Conservation (phyloP, 2,888 invertebrate genomes). For the Oscheius sp. region DNA sequence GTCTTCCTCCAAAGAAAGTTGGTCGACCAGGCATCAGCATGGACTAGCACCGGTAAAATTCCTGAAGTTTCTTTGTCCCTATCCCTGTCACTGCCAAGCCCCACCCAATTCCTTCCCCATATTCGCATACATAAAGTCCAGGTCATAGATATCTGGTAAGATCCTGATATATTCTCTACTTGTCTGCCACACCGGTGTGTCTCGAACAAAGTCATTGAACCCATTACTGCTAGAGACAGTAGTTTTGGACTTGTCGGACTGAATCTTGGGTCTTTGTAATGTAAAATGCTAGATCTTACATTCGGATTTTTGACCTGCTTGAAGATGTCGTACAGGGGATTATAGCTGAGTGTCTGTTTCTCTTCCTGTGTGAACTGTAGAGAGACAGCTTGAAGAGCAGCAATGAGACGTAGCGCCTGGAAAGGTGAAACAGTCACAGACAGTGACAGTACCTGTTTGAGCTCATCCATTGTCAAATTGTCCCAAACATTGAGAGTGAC, state of each 20-base stretch:
- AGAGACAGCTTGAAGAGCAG: slow-evolving; percentile 24
- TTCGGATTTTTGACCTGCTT: slow-evolving; percentile 6
- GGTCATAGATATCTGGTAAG: slow-evolving; percentile 16
- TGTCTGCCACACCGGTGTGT: neutral
- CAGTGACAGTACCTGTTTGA: slow-evolving; percentile 12
- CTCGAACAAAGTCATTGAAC: neutral
- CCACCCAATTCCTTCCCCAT: slow-evolving; percentile 5
- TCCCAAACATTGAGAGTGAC: slow-evolving; percentile 5
- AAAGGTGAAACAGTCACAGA: neutral
- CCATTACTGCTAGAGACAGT: neutral
- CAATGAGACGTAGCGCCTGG: slow-evolving; percentile 16
- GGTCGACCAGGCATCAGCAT: slow-evolving; percentile 53
- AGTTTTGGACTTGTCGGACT: neutral
- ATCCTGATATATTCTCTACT: slow-evolving; percentile 5
- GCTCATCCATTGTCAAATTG: slow-evolving; percentile 17
- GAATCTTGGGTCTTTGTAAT: neutral
- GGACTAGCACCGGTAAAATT: slow-evolving; percentile 41
- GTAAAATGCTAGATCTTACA: neutral
- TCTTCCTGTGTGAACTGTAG: slow-evolving; percentile 28
- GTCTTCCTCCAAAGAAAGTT: slow-evolving; percentile 46
- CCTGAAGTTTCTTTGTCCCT: neutral
- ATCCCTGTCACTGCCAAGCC: neutral
- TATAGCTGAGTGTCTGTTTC: neutral
- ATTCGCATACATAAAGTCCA: slow-evolving; percentile 3
- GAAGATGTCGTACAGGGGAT: slow-evolving; percentile 20